Conservation (phyloP, 1,140 invertebrate genomes). For the Nephila pilipes region DNA sequence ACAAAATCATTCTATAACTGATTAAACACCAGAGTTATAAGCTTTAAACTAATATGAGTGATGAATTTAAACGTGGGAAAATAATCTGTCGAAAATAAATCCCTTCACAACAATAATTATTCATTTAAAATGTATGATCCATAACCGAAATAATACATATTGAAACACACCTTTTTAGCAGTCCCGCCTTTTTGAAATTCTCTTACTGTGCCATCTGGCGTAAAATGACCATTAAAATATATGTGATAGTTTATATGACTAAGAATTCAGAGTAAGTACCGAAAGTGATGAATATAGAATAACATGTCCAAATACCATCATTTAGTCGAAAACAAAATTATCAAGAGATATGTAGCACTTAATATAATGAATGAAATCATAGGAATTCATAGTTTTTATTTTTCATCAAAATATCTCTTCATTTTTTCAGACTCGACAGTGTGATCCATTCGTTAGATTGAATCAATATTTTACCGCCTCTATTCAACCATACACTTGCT, state of each 20-base stretch:
- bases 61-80: too few species aligned
- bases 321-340: neutral
- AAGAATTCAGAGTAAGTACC: neutral
- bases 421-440: neutral
- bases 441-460: neutral
- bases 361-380: conserved; percentile 18
- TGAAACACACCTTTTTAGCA: neutral
- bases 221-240: neutral
- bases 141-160: neutral
- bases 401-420: neutral
- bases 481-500: neutral
- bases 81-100: too few species aligned
- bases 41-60: too few species aligned
- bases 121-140: neutral
- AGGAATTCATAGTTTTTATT: neutral
- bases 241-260: neutral
- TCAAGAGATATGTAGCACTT: neutral
- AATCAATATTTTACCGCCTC: conserved; percentile 7
- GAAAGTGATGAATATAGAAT: conserved; percentile 5
- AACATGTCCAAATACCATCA: conserved; percentile 1
- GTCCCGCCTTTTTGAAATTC: conserved; percentile 6
- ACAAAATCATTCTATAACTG: too few species aligned
- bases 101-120: neutral
- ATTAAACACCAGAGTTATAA: too few species aligned
- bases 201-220: neutral